Conservation (phyloP, 1,140 invertebrate species). For the Zaprionus capensis region DNA sequence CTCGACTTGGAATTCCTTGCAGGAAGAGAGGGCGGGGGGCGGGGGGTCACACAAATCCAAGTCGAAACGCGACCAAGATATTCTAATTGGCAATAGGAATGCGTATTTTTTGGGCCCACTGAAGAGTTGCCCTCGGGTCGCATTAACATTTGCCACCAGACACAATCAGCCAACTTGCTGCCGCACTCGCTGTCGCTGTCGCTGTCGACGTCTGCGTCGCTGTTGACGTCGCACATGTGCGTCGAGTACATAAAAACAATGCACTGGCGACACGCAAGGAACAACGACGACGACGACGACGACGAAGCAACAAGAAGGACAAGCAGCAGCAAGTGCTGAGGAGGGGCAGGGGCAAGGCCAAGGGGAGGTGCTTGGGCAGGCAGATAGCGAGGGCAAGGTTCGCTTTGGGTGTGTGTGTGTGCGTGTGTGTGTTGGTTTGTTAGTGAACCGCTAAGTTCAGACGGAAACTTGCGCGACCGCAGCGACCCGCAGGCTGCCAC, state of each 20-base stretch:
- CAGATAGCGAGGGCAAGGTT: not conserved
- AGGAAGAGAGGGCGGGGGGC: too few species aligned
- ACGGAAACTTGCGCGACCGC: constrained; percentile 48
- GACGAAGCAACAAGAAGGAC: constrained; percentile 10
- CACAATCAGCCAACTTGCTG: constrained; percentile 22
- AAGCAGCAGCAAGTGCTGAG: not conserved
- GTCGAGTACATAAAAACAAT: constrained; percentile 54
- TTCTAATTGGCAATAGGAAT: constrained; percentile 43
- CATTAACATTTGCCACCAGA: constrained; percentile 33
- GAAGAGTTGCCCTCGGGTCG: constrained; percentile 3
- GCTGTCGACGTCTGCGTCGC: not conserved
- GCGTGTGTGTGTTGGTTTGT: constrained; percentile 24
- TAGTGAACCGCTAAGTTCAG: constrained; percentile 51
- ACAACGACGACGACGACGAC: constrained; percentile 7
- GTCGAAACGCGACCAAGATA: constrained; percentile 31
- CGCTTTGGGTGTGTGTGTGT: not conserved
- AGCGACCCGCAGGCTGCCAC: constrained; percentile 31
- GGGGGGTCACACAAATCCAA: constrained; percentile 14
- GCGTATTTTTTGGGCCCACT: constrained; percentile 1
- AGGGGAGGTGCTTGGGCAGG: not conserved
- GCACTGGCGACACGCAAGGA: constrained; percentile 44
- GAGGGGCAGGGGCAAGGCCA: not conserved
- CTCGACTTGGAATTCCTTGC: not conserved
- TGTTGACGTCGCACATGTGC: constrained; percentile 26
- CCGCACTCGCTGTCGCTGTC: not conserved